Percentiles rank a stretch among this genome's conserved stretches.
These are phyloP conservation scores for Lethenteron camtschaticum DNA, from an alignment of 2,113 vertebrate genomes.

Conservation along the genomic window DNA sequence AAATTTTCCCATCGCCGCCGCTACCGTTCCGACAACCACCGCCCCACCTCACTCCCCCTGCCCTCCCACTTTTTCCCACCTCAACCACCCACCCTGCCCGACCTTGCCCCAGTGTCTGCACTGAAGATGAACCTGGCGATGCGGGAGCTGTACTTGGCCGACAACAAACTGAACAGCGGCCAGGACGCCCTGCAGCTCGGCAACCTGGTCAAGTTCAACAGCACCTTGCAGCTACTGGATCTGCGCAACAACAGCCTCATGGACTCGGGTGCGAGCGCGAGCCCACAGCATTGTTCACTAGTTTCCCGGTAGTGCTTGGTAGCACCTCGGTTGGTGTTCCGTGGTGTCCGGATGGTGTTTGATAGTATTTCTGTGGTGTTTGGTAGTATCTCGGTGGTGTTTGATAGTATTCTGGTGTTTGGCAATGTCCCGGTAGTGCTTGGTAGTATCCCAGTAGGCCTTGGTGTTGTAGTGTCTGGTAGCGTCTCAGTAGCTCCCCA, in stretches of 20 bases:
- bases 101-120: conserved; percentile 19
- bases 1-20: not conserved
- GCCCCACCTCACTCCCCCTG: conserved; percentile 13
- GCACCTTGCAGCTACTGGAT: conserved; percentile 67
- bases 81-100: not conserved
- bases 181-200: conserved; percentile 80
- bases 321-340: too few species aligned
- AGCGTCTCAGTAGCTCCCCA: too few species aligned
- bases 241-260: conserved; percentile 73
- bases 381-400: too few species aligned
- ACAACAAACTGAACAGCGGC: conserved; percentile 69
- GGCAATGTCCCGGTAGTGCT: too few species aligned
- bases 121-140: conserved; percentile 91
- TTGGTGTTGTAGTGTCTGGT: too few species aligned
- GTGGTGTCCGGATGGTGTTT: too few species aligned
- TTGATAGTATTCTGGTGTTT: too few species aligned
- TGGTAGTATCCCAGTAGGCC: too few species aligned
- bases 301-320: too few species aligned
- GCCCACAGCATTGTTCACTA: too few species aligned
- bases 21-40: not conserved
- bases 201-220: conserved; percentile 79
- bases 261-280: conserved; percentile 40
- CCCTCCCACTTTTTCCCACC: conserved; percentile 14
- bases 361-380: too few species aligned
- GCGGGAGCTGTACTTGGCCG: conserved; percentile 63